These are phyloP conservation scores for Notothenia rossii DNA, from an alignment of 2,113 vertebrate species.

Conservation along the genomic window DNA sequence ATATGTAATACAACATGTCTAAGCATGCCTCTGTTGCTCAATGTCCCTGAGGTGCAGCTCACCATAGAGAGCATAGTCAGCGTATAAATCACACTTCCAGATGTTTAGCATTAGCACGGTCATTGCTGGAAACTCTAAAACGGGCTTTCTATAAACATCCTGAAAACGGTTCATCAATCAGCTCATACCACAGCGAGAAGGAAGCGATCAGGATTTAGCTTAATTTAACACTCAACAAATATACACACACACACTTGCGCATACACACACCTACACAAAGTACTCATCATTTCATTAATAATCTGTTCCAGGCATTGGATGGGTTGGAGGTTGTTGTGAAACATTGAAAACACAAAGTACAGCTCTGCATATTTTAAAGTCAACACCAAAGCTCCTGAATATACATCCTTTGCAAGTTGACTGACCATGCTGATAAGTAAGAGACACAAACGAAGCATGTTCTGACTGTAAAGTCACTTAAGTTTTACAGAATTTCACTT, in stretches of 20 bases:
- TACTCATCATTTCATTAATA: neutral
- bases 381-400: neutral
- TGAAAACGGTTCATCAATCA: neutral
- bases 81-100: neutral
- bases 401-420: neutral
- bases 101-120: neutral
- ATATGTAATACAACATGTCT: slow-evolving; percentile 26
- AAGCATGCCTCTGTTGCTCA: slow-evolving; percentile 28
- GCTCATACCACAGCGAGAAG: neutral
- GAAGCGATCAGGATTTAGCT: neutral
- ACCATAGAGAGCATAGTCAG: neutral
- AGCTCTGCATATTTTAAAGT: neutral
- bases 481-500: neutral
- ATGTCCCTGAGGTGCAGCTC: slow-evolving; percentile 9
- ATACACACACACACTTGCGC: too few relatives aligned
- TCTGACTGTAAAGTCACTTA: neutral
- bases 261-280: neutral
- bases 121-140: neutral
- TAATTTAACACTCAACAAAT: neutral
- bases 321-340: neutral
- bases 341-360: neutral
- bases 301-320: neutral
- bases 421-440: neutral
- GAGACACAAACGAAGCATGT: neutral
- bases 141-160: neutral